Conservation (phyloP, 2,797 vertebrate genomes). For the Pseudochirops corinnae region DNA sequence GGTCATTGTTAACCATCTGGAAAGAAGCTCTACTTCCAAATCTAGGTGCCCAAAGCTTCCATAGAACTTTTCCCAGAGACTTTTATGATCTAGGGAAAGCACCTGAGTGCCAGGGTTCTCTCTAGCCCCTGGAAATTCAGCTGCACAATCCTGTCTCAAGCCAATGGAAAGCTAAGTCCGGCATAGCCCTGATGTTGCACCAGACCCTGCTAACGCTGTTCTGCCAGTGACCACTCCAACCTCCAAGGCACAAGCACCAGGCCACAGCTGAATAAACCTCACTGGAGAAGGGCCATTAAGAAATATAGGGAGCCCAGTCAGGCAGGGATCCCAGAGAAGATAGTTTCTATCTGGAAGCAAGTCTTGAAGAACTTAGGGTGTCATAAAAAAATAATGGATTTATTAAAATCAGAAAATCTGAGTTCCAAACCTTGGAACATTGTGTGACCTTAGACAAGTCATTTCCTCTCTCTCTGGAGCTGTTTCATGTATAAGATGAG, state of each 20-base stretch:
- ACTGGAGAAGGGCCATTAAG: background rate
- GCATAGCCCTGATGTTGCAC: background rate
- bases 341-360: background rate
- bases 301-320: background rate
- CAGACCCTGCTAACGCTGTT: constrained; percentile 21
- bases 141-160: background rate
- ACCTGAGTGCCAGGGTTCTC: background rate
- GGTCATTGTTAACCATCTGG: background rate
- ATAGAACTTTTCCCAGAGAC: background rate
- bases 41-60: background rate
- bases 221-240: background rate
- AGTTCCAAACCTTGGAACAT: background rate
- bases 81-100: background rate
- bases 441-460: background rate
- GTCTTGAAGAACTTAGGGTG: background rate
- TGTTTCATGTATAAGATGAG: background rate
- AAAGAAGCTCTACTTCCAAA: background rate
- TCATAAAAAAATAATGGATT: background rate
- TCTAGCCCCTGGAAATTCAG: background rate
- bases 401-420: background rate
- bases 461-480: background rate
- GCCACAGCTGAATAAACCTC: background rate
- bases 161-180: background rate
- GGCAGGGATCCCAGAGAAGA: background rate
- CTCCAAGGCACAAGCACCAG: background rate